Evolutionary conservation across 2,888 invertebrate species (phyloP), one percentile per base, ranked within the genome.

Genomic region (Lepidochrysops patricia): DNA sequence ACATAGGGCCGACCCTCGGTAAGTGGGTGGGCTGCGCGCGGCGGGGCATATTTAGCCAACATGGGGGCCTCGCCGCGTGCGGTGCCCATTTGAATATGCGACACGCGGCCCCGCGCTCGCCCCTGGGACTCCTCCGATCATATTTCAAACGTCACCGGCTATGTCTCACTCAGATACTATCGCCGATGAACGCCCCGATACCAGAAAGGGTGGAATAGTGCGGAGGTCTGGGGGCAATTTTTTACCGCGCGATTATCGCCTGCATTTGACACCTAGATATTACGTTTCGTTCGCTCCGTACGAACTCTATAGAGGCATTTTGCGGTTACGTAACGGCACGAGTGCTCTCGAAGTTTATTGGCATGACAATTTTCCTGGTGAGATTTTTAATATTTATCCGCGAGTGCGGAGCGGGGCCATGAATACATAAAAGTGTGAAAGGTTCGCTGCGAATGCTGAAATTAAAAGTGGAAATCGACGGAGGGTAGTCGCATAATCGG

Each of bases 11-110:
- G 86, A 86, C 86, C 85, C 84, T 86, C 79, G 77, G 87, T 85
- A 84, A 89, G 89, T 71, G 72, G 72, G 71, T 69, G 71, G 72
- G 72, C 67, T 67, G 68, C 66, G 68, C 43, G 78, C 76, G 82
- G 82, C 84, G 85, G 85, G 82, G 82, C 80, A 86, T 90, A 89
- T 90, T 90, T 90, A 89, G 87, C 90, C 89, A 89, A 89, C 89
- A 89, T 81, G 83, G 89, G 89, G 86, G 84, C 81, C 78, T 71
- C 78, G 83, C 80, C 86, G 85, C 87, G 86, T 87, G 87, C 87
- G 80, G 79, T 80, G 77, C 84, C 82, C 83, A 89, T 89, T 89
- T 89, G 89, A 89, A 89, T 89, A 90, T 85, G 83, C 85, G 82
- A 68, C 81, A 89, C 89, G 89, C 86, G 86, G 82, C 85, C 70